Conservation (phyloP, 1,140 invertebrate species). For the Rhynchophorus ferrugineus region DNA sequence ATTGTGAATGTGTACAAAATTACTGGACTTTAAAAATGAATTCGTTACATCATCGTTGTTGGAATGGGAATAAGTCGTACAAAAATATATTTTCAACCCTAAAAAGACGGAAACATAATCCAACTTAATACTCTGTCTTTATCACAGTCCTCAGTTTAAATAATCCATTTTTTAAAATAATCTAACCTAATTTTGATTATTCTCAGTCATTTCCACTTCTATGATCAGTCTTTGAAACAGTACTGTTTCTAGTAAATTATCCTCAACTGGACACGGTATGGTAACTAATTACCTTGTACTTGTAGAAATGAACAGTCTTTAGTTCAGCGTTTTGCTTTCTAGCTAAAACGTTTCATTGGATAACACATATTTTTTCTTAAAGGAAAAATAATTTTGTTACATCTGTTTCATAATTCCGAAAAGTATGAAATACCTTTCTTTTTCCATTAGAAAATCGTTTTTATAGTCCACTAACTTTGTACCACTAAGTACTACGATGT, state of each 20-base stretch:
- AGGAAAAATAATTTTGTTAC: no score
- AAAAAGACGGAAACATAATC: neutral
- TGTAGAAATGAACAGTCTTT: neutral
- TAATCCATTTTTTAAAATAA: no score
- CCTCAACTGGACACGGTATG: neutral
- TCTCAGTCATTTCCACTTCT: neutral
- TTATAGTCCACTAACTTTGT: no score
- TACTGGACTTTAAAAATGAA: neutral
- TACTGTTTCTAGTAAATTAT: neutral
- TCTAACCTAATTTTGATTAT: conserved; percentile 17
- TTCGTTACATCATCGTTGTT: no score
- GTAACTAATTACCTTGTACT: conserved; percentile 1
- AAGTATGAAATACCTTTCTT: no score
- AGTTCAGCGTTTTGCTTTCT: no score
- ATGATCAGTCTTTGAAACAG: conserved; percentile 1
- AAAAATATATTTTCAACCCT: neutral
- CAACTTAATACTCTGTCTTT: conserved; percentile 4
- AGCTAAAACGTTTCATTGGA: no score
- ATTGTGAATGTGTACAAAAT: conserved; percentile 12
- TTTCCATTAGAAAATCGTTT: no score
- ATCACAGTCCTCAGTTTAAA: conserved; percentile 9
- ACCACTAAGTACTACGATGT: no score
- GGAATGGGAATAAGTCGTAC: neutral
- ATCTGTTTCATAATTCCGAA: no score
- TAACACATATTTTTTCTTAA: no score